Conservation (phyloP, 2,797 vertebrate species). For the Clarias pachynema region DNA sequence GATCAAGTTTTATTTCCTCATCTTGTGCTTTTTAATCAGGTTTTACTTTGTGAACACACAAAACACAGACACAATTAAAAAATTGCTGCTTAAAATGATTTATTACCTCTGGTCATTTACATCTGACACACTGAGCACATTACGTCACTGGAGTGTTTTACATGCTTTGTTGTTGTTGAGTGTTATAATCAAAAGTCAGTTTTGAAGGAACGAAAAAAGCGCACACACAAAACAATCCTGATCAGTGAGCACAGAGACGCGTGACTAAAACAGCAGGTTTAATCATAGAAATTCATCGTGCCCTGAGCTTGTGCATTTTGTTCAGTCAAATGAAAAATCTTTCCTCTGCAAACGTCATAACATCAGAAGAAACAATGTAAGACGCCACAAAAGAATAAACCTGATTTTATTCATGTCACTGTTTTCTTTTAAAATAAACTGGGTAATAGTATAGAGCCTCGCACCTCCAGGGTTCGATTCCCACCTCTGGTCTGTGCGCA, state of each 20-base stretch:
- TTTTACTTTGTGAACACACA: not conserved
- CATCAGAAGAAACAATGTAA: not conserved
- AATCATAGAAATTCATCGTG: not conserved
- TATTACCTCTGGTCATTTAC: conserved; percentile 11
- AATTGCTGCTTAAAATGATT: conserved; percentile 10
- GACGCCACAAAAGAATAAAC: not conserved
- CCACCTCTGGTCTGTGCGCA: too few species aligned
- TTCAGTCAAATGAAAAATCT: not conserved
- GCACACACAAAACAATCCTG: not conserved
- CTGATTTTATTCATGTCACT: not conserved
- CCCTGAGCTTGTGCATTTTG: not conserved
- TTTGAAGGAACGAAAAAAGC: not conserved
- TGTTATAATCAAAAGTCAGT: conserved; percentile 2
- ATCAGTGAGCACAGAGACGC: not conserved
- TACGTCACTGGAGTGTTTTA: not conserved
- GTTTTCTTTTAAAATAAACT: not conserved
- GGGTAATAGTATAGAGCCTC: too few species aligned
- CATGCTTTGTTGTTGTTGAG: not conserved
- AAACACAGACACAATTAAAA: not conserved
- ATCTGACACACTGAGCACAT: conserved; percentile 2
- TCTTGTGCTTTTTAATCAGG: not conserved
- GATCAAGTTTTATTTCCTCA: not conserved
- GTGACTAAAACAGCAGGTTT: conserved; percentile 12
- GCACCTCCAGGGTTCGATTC: too few species aligned
- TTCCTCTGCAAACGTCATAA: not conserved